phyloP scores from a whole-genome alignment of 2,888 invertebrate species.

The Antitype chi region DNA sequence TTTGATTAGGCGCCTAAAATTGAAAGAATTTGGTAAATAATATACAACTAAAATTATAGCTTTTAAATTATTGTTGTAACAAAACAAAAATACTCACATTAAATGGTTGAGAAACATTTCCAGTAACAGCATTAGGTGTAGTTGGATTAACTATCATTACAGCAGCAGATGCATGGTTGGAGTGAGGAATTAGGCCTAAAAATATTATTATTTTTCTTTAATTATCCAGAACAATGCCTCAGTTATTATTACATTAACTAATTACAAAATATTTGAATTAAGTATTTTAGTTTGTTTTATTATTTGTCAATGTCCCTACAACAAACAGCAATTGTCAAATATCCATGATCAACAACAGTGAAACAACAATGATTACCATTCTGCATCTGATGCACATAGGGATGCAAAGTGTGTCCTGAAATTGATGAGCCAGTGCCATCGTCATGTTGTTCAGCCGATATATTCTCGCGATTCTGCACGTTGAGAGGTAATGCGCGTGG shows the following conservation, averaged over 20 bases:
- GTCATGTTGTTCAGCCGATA: slow-evolving; percentile 82
- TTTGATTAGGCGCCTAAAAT: slow-evolving; percentile 84
- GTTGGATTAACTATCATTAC: slow-evolving; percentile 90
- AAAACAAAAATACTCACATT: slow-evolving; percentile 78
- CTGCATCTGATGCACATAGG: slow-evolving; percentile 87
- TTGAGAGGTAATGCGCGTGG: slow-evolving; percentile 86
- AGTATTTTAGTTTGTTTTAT: neutral
- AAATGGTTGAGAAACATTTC: slow-evolving; percentile 85
- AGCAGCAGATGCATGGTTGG: slow-evolving; percentile 89
- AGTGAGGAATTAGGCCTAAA: slow-evolving; percentile 85
- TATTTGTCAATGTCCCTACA: neutral
- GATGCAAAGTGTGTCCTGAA: slow-evolving; percentile 84
- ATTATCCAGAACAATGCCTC: neutral
- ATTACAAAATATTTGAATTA: neutral
- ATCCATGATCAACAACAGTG: neutral
- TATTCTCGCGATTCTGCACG: slow-evolving; percentile 85
- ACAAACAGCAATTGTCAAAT: neutral
- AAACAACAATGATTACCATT: slow-evolving; percentile 78
- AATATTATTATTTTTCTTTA: neutral
- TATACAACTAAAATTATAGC: neutral
- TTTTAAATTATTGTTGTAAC: neutral
- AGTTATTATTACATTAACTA: neutral
- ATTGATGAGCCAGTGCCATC: slow-evolving; percentile 81
- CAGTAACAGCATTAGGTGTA: slow-evolving; percentile 87
- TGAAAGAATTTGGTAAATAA: neutral